Evolutionary conservation across 92 coral and sea anemone species (phyloP).

Genomic region (Paramuricea clavata): DNA sequence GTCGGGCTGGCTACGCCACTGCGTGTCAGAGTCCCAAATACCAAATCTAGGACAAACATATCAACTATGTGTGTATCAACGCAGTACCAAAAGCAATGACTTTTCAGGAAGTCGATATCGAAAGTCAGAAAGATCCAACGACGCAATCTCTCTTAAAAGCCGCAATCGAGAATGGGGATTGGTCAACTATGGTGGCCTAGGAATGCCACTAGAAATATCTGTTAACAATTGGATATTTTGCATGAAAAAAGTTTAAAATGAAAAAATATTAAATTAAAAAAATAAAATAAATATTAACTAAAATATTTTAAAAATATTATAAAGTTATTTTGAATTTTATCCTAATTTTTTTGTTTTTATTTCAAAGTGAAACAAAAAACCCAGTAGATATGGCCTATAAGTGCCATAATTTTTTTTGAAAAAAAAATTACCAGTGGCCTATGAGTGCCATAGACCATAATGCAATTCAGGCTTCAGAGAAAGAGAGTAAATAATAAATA

Average conservation of each 20-base stretch:
- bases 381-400: not conserved
- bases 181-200: constrained; percentile 25
- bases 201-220: constrained; percentile 24
- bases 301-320: no score
- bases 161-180: no score
- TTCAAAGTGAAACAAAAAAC: no score
- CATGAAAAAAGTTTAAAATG: not conserved
- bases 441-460: no score
- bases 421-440: not conserved
- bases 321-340: not conserved
- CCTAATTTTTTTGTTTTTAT: not conserved
- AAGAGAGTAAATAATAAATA: not conserved
- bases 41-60: not conserved
- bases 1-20: no score
- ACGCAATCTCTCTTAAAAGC: not conserved
- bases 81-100: not conserved
- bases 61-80: not conserved
- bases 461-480: constrained; percentile 3
- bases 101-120: not conserved
- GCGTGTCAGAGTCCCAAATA: no score
- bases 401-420: not conserved
- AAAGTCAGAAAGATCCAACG: not conserved
- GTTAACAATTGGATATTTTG: not conserved
- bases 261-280: not conserved
- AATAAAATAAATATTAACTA: not conserved